Evolutionary conservation across 1,140 invertebrate genomes (phyloP), one percentile per base, ranked within the genome.

Genomic region (Drosophila yakuba): DNA sequence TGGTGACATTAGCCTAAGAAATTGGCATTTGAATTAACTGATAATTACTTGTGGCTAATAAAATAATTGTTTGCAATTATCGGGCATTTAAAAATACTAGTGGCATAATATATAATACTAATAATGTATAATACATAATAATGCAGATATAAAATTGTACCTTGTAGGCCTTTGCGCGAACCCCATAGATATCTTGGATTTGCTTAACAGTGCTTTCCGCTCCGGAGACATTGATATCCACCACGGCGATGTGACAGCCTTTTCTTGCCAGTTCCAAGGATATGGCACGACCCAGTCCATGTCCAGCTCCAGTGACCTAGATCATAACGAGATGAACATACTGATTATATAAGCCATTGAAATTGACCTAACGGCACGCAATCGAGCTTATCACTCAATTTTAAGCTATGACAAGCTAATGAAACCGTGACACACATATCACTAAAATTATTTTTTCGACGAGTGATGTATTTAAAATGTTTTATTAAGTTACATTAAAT

Each of bases 221-320:
- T 12, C 84, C 85, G 0, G 45, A 1, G 2, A 84, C 7, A 43
- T 88, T 64, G 7, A 88, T 84, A 12, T 88, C 84, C 1, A 64
- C 61, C 6, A 63, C 77, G 3, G 84, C 84, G 14, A 89, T 41
- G 8, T 88, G 58, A 14, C 84, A 89, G 1, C 84, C 84, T 23
- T 50, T 54, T 7, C 55, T 67, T 1, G 84, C 84, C 50, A 88
- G 28, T 52, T 89, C 77, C 2, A 88, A 11, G 2, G 52, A 57
- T 15, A 88, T 64, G 7, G 67, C 67, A 0, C 80, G 73, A 6
- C 84, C 84, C 2, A 88, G 59, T 2, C 84, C 84, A 68, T 84
- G 66, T 4, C 55, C 84, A 45, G 43, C 84, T 3, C 84, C 84
- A 52, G 84, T 89, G 0, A 88, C 66, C 84, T 88, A 8, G 11